phyloP scores from a whole-genome alignment of 2,888 invertebrate genomes.

The Drosophila recens region DNA sequence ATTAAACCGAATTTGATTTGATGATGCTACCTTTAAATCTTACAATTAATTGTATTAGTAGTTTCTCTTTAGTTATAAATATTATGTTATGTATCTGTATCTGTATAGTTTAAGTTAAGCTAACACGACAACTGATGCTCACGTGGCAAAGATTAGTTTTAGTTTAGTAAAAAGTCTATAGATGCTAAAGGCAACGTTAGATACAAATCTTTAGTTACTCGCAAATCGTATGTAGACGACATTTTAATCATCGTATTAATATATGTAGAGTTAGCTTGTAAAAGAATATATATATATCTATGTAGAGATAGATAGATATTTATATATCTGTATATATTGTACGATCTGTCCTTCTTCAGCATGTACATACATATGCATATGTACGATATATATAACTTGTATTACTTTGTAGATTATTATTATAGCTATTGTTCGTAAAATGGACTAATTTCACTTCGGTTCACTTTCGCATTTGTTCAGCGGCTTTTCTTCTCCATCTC shows the following conservation, averaged over 20 bases:
- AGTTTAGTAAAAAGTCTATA: constrained; percentile 71
- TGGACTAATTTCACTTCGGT: constrained; percentile 82
- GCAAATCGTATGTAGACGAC: constrained; percentile 39
- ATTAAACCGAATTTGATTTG: constrained; percentile 15
- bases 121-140: constrained; percentile 51
- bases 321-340: constrained; percentile 48
- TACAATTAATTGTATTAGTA: constrained; percentile 52
- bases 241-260: constrained; percentile 26
- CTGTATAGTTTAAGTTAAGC: constrained; percentile 56
- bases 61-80: constrained; percentile 41
- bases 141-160: constrained; percentile 39
- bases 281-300: constrained; percentile 55
- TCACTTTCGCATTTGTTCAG: constrained; percentile 64
- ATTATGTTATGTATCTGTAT: constrained; percentile 46
- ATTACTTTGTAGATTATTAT: constrained; percentile 59
- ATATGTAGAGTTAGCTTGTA: constrained; percentile 52
- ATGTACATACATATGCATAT: constrained; percentile 31
- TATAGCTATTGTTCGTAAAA: constrained; percentile 83
- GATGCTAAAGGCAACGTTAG: constrained; percentile 72
- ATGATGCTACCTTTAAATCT: constrained; percentile 29
- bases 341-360: constrained; percentile 46
- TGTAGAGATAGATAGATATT: constrained; percentile 28
- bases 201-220: constrained; percentile 69
- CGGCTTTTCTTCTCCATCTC: constrained; percentile 39
- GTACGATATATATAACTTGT: constrained; percentile 20